These are phyloP conservation scores for Pseudomyrmex dendroicus DNA, from an alignment of 1,140 invertebrate species.

Conservation along the genomic window DNA sequence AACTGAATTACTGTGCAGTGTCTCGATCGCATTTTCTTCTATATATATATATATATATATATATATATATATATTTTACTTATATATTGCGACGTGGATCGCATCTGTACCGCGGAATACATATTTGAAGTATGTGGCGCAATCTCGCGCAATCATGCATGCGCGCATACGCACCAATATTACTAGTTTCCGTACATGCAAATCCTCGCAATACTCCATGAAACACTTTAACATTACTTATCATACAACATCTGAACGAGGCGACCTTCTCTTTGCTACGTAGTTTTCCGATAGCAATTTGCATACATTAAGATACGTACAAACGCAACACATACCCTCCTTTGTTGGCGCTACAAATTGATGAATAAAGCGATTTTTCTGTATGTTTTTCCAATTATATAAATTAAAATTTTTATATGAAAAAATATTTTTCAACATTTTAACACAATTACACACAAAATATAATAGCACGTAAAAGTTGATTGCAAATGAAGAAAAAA, in stretches of 20 bases:
- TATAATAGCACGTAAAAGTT: not conserved
- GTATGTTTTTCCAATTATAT: not conserved
- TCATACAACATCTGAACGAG: constrained; percentile 10
- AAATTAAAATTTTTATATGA: no score
- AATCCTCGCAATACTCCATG: not conserved
- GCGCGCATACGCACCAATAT: constrained; percentile 3
- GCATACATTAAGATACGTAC: constrained; percentile 30
- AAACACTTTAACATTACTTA: constrained; percentile 49
- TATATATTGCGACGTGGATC: not conserved
- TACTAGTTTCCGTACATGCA: not conserved
- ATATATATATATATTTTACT: not conserved
- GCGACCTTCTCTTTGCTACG: not conserved
- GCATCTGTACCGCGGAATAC: not conserved
- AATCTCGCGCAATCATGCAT: not conserved
- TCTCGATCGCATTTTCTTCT: not conserved
- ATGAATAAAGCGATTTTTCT: not conserved
- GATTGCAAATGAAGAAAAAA: not conserved
- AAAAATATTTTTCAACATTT: no score
- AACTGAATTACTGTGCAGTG: not conserved
- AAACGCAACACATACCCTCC: constrained; percentile 21
- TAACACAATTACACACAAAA: not conserved
- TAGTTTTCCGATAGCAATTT: constrained; percentile 24
- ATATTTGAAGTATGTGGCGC: not conserved
- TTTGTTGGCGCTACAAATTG: constrained; percentile 15
- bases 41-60: no score